These are phyloP conservation scores for Neostethus bicornis DNA, from an alignment of 2,797 vertebrate genomes.

Conservation along the genomic window DNA sequence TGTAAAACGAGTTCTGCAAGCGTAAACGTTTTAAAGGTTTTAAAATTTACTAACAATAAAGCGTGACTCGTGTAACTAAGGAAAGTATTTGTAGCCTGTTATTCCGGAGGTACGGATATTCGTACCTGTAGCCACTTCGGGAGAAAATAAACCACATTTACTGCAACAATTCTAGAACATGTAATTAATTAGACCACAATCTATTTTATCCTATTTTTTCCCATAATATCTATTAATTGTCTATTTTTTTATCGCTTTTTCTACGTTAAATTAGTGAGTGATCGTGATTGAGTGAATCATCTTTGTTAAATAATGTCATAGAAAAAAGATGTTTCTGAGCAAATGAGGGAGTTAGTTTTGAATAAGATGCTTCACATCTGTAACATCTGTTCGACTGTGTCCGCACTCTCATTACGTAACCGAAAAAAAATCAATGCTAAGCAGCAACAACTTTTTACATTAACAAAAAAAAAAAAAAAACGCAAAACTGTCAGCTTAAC, in stretches of 20 bases:
- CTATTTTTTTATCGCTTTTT: background rate
- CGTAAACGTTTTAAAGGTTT: too few species aligned
- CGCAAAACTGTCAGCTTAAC: background rate
- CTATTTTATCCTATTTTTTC: too few species aligned
- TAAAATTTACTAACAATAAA: too few species aligned
- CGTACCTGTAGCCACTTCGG: too few species aligned
- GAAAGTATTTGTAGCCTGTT: too few species aligned
- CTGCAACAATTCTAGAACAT: too few species aligned
- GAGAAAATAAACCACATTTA: too few species aligned
- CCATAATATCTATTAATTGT: too few species aligned
- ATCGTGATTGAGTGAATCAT: background rate
- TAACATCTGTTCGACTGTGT: slow-evolving; percentile 52
- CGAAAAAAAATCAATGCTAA: slow-evolving; percentile 26
- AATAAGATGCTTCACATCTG: slow-evolving; percentile 24
- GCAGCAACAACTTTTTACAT: slow-evolving; percentile 44
- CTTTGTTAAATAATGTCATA: slow-evolving; percentile 1
- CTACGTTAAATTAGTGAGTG: background rate
- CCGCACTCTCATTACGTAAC: slow-evolving; percentile 72
- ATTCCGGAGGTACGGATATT: too few species aligned
- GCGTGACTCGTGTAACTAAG: too few species aligned
- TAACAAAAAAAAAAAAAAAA: background rate
- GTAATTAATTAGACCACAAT: too few species aligned
- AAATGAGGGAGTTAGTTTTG: slow-evolving; percentile 29
- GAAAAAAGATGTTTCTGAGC: slow-evolving; percentile 14
- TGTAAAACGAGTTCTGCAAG: too few species aligned